These are phyloP conservation scores for Anagrus nilaparvatae DNA, from an alignment of 1,140 invertebrate species.

Conservation along the genomic window DNA sequence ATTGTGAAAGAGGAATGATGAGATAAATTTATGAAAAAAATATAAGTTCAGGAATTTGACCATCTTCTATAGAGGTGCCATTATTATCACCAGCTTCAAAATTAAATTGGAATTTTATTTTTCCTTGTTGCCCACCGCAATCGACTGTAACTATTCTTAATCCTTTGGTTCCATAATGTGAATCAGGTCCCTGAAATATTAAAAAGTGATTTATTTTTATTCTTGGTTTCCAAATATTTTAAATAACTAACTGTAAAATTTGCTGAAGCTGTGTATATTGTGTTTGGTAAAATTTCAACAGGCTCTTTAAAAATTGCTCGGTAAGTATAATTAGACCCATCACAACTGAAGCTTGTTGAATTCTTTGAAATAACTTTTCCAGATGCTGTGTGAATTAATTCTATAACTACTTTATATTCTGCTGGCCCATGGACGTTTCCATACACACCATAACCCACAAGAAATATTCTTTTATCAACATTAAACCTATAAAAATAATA, in stretches of 20 bases:
- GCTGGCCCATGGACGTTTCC: conserved; percentile 75
- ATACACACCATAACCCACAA: conserved; percentile 82
- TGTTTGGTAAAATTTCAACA: conserved; percentile 70
- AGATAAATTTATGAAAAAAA: conserved; percentile 57
- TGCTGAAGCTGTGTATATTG: conserved; percentile 73
- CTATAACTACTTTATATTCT: conserved; percentile 71
- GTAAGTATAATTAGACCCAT: conserved; percentile 74
- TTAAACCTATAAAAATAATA: conserved; percentile 53
- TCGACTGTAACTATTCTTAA: conserved; percentile 66
- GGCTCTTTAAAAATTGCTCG: conserved; percentile 85
- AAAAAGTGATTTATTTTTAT: conserved; percentile 7
- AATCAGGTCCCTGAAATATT: conserved; percentile 68
- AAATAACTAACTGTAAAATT: conserved; percentile 58
- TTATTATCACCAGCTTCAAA: conserved; percentile 83
- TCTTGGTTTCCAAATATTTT: too few species aligned
- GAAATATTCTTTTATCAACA: conserved; percentile 72
- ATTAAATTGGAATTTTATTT: conserved; percentile 76
- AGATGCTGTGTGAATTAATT: conserved; percentile 67
- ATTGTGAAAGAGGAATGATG: not conserved
- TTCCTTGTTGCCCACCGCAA: conserved; percentile 56
- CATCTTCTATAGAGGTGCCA: conserved; percentile 82
- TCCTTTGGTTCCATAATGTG: conserved; percentile 80
- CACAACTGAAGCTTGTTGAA: conserved; percentile 67
- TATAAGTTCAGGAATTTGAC: conserved; percentile 83
- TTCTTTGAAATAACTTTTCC: conserved; percentile 69